Evolutionary conservation across 2,113 vertebrate species (phyloP).

Genomic region (Atrichornis clamosus): DNA sequence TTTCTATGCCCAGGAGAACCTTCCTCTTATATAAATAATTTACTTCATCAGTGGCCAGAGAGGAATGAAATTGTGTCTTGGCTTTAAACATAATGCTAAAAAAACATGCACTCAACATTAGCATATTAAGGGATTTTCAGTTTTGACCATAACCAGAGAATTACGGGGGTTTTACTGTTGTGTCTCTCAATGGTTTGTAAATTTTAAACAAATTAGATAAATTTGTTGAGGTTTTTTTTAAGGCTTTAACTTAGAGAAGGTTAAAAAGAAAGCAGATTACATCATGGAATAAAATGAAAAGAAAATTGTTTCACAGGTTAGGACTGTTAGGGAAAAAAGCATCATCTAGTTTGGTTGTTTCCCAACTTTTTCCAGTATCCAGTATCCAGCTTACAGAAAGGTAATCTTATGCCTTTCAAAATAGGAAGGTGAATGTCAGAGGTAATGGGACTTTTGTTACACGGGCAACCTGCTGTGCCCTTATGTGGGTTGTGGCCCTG

Average conservation of each 20-base stretch:
- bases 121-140: not conserved
- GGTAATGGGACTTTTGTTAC: not conserved
- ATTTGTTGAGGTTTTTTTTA: not conserved
- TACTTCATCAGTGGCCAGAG: not conserved
- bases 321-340: not conserved
- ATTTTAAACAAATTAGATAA: not conserved
- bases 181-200: not conserved
- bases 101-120: not conserved
- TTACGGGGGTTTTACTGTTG: rapidly evolving
- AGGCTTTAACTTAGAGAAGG: not conserved
- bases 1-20: not conserved
- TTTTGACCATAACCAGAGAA: not conserved
- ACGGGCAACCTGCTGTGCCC: not conserved
- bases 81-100: not conserved
- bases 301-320: not conserved
- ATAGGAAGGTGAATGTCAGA: not conserved
- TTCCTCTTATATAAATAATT: not conserved
- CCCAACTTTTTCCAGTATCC: not conserved
- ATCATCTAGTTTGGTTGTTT: not conserved
- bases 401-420: not conserved
- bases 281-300: not conserved
- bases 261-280: not conserved
- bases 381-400: not conserved
- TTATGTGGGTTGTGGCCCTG: not conserved
- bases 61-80: not conserved